Conservation (phyloP, 2,888 invertebrate species). For the Rhodophaea formosa region DNA sequence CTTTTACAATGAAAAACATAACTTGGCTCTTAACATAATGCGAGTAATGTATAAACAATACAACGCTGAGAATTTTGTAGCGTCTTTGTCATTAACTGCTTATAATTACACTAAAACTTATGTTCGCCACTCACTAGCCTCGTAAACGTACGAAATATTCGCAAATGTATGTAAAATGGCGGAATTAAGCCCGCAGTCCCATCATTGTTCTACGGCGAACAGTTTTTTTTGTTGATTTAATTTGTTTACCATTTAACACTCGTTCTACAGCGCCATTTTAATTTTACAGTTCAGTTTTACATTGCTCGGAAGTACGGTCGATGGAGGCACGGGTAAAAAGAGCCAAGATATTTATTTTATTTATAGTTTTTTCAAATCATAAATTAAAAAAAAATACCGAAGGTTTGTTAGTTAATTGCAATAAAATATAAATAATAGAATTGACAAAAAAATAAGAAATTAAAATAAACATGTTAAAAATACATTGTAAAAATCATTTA, state of each 20-base stretch:
- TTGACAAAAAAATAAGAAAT: too few relatives aligned
- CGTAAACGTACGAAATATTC: slow-evolving; percentile 6
- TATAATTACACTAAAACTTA: slow-evolving; percentile 11
- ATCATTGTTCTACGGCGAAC: slow-evolving; percentile 8
- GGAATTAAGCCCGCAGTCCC: slow-evolving; percentile 6
- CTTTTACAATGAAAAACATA: too few relatives aligned
- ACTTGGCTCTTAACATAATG: not conserved
- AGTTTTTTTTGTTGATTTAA: slow-evolving; percentile 24
- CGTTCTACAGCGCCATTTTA: slow-evolving; percentile 3
- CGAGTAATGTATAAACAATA: not conserved
- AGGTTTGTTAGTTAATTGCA: too few relatives aligned
- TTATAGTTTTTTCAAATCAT: too few relatives aligned
- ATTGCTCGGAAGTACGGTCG: not conserved
- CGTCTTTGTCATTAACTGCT: slow-evolving; percentile 5
- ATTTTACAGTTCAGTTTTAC: slow-evolving; percentile 13
- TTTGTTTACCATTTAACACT: slow-evolving; percentile 22
- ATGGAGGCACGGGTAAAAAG: not conserved
- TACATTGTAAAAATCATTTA: too few relatives aligned
- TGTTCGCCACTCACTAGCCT: slow-evolving; percentile 5
- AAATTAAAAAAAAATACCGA: too few relatives aligned
- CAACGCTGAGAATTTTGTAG: slow-evolving; percentile 1
- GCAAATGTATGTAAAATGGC: not conserved
- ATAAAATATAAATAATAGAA: too few relatives aligned
- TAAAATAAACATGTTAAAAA: too few relatives aligned
- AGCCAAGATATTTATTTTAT: not conserved